phyloP scores from a whole-genome alignment of 2,797 vertebrate species.

The Sorex maritimensis region DNA sequence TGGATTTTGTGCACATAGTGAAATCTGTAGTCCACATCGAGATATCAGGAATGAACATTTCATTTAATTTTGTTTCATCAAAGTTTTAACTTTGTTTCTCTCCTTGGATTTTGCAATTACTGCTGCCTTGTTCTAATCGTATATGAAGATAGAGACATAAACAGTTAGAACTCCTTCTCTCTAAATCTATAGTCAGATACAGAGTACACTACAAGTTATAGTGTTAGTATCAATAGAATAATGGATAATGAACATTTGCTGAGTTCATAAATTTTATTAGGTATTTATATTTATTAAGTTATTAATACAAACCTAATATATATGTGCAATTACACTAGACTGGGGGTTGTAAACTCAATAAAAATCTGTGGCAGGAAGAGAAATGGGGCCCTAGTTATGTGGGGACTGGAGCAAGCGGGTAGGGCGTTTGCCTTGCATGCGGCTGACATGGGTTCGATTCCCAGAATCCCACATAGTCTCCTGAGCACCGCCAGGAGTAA shows the following conservation, averaged over 20 bases:
- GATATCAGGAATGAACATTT: not conserved
- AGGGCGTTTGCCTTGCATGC: too few relatives aligned
- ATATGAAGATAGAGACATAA: not conserved
- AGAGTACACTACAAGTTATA: not conserved
- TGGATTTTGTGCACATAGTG: not conserved
- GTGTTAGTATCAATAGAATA: not conserved
- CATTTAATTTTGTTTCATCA: not conserved
- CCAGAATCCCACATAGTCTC: too few relatives aligned
- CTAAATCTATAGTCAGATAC: not conserved
- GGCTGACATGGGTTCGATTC: too few relatives aligned
- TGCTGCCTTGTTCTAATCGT: not conserved
- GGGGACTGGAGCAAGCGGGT: too few relatives aligned
- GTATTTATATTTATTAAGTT: not conserved
- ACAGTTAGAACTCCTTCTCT: not conserved
- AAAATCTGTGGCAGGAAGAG: too few relatives aligned
- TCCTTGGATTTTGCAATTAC: not conserved
- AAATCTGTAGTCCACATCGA: not conserved
- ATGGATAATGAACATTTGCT: not conserved
- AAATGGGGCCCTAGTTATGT: too few relatives aligned
- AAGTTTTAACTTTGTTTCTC: not conserved
- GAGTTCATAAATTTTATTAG: too few relatives aligned
- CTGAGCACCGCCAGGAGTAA: too few relatives aligned
- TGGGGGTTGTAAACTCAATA: not conserved
- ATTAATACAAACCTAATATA: not conserved
- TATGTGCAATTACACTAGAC: not conserved